A percentile compares a stretch with the other conserved stretches of the same genome.
These are phyloP conservation scores for Cerastis leucographa DNA, from an alignment of 2,888 invertebrate genomes.

Conservation along the genomic window DNA sequence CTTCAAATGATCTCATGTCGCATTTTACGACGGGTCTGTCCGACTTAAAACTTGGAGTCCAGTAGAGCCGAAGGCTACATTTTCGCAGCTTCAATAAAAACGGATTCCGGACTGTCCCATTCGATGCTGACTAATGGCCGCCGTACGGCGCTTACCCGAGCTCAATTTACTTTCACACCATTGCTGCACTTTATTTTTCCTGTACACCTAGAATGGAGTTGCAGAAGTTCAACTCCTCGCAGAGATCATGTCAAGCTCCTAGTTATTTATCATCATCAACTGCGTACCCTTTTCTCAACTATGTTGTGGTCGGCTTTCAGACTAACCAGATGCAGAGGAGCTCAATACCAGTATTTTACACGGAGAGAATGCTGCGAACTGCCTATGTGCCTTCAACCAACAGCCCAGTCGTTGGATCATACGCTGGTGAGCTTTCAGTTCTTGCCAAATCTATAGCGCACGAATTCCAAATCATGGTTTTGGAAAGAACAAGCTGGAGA, in stretches of 20 bases:
- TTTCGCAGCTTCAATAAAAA: conserved; percentile 55
- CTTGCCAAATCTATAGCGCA: background rate
- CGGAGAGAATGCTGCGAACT: background rate
- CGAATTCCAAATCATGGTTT: background rate
- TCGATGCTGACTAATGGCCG: conserved; percentile 58
- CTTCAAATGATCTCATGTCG: conserved; percentile 6
- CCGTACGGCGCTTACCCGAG: conserved; percentile 59
- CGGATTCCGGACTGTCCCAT: conserved; percentile 58
- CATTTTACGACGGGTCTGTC: conserved; percentile 14
- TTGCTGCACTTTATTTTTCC: conserved; percentile 63
- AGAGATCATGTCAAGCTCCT: background rate
- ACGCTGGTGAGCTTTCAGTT: background rate
- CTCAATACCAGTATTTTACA: background rate
- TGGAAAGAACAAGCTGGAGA: background rate
- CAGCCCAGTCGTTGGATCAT: background rate
- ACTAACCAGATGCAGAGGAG: background rate
- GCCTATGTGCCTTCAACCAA: background rate
- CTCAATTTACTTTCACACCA: conserved; percentile 66
- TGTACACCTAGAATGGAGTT: background rate
- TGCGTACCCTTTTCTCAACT: background rate
- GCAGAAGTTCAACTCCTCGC: conserved; percentile 27
- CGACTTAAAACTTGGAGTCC: conserved; percentile 33
- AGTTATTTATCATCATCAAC: too few species aligned
- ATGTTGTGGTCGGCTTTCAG: background rate
- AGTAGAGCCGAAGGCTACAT: conserved; percentile 26